Evolutionary conservation across 2,888 invertebrate genomes (phyloP).

Genomic region (Meandrusa payeni): DNA sequence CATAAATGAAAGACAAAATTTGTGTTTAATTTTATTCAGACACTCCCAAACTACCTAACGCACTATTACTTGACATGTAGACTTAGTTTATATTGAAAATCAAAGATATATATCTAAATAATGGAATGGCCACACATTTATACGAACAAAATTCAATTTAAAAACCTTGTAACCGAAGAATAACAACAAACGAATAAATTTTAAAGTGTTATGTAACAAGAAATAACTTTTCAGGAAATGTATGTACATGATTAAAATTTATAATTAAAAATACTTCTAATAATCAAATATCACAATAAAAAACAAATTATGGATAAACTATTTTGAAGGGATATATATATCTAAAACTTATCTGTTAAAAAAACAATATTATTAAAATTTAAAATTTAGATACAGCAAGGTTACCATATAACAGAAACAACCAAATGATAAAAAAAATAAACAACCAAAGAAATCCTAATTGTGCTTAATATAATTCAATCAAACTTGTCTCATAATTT

Average conservation of each 20-base stretch:
- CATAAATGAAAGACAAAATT: not conserved
- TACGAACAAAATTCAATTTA: not conserved
- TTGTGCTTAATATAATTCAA: no score
- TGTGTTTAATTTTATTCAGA: constrained; percentile 10
- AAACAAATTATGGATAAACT: no score
- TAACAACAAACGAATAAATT: constrained; percentile 6
- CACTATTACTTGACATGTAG: not conserved
- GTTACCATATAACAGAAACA: no score
- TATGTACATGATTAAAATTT: constrained; percentile 4
- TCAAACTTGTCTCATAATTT: no score
- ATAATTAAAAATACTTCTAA: constrained; percentile 2
- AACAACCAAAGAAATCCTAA: no score
- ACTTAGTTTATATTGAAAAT: no score
- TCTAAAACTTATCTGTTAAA: no score
- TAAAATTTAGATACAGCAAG: no score
- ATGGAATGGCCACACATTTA: constrained; percentile 9
- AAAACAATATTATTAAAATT: no score
- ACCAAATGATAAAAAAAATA: no score
- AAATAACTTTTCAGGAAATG: constrained; percentile 2
- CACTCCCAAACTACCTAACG: not conserved
- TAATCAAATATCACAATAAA: constrained; percentile 18
- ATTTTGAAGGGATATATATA: no score
- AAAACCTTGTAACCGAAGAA: not conserved
- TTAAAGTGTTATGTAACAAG: not conserved
- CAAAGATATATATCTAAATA: no score